Base-by-base conservation (phyloP, 2,113 vertebrate species). In the Lophochroa leadbeateri region DNA sequence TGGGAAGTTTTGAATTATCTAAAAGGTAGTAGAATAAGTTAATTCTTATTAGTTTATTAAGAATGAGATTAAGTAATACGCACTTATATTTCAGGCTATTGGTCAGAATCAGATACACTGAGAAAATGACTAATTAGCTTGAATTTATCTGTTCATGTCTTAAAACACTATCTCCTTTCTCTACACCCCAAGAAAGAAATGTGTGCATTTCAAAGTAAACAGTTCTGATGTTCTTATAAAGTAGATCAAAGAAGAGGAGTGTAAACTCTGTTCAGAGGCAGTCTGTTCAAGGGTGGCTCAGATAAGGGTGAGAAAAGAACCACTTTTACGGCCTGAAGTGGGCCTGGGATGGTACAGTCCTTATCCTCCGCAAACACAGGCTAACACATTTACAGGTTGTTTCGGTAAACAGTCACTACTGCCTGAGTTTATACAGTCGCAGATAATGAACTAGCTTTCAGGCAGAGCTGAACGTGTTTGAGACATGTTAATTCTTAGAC, bases 191-290 rank as follows among this genome's bases (percentile, higher is more conserved):
- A 90, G 46, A 81, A 79, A 92, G 24, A 89, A 77, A 39, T 19
- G 63, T 70, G 44, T 93, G 92, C 95, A 97, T 97, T 97, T 97
- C 97, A 97, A 97, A 97, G 96, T 74, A 80, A 96, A 81, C 57
- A 90, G 52, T 96, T 77, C 53, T 95, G 89, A 95, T 96, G 90
- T 82, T 93, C 95, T 93, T 93, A 96, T 93, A 85, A 94, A 93
- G 82, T 3, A 94, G 96, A 97, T 97, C 97, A 97, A 98, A 97
- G 97, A 78, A 37, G 20, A 86, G 83, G 72, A 86, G 88, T 61
- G 94, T 91, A 97, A 90, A 82, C 71, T 91, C 47, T 77, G 92
- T 90, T 94, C 79, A 72, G 88, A 94, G 80, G 78, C 76, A 90
- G 63, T 52, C 72, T 97, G 84, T 46, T 91, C 77, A 43, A 60